Evolutionary conservation across 2,797 vertebrate genomes (phyloP), one percentile per base, ranked within the genome.

Genomic region (Novumbra hubbsi): DNA sequence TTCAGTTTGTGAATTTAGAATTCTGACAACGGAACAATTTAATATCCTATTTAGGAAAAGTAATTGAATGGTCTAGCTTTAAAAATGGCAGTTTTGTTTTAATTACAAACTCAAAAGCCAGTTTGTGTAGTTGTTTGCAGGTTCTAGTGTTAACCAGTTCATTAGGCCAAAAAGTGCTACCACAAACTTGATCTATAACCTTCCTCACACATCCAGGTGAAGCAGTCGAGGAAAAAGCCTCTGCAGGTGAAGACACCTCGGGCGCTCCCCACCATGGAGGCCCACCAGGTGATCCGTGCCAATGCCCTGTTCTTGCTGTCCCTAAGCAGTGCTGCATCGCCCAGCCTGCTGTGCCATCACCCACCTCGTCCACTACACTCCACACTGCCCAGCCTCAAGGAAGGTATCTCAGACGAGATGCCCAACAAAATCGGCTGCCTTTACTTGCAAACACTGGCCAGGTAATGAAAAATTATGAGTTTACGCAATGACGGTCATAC

Each of bases 281-380:
- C 98, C 72, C 98, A 99, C 87, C 98, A 99, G 92, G 98, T 99
- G 87, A 99, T 99, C 77, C 96, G 97, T 85, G 96, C 98, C 32
- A 99, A 99, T 1, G 97, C 98, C 2, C 88, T 99, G 75, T 99
- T 98, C 90, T 94, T 99, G 73, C 92, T 99, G 72, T 99, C 98
- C 0, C 92, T 99, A 85, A 99, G 98, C 90, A 99, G 98, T 41
- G 98, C 98, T 0, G 98, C 98, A 0, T 97, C 99, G 70, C 96
- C 97, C 68, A 99, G 92, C 83, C 93, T 99, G 85, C 90, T 99
- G 34, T 99, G 97, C 86, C 98, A 99, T 84, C 95, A 98, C 75
- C 97, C 96, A 69, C 88, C 96, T 55, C 95, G 97, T 78, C 94
- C 97, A 16, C 94, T 97, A 85, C 96, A 98, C 2, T 93, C 96